Evolutionary conservation across 2,113 vertebrate species (phyloP).

Genomic region (Limnothrissa miodon): DNA sequence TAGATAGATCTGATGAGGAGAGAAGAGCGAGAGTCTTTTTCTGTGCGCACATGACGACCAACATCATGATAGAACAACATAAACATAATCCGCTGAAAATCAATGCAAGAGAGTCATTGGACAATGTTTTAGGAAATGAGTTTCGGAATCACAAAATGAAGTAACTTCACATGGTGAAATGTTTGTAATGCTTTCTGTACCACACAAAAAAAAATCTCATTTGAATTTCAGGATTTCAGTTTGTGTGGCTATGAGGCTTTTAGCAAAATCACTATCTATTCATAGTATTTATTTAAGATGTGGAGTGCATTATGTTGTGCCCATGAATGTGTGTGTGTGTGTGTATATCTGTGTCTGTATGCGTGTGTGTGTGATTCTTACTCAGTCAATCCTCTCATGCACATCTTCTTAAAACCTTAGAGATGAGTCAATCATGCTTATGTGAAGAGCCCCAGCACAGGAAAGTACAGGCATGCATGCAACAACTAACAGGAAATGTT

Average conservation of each 20-base stretch:
- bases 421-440: background rate
- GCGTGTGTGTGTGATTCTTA: conserved; percentile 29
- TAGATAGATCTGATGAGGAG: background rate
- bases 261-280: conserved; percentile 53
- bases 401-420: background rate
- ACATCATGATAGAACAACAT: conserved; percentile 45
- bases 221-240: conserved; percentile 68
- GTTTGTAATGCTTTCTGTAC: no score
- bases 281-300: conserved; percentile 51
- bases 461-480: background rate
- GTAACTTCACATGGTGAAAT: conserved; percentile 54
- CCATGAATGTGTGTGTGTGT: conserved; percentile 25
- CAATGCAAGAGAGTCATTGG: conserved; percentile 52
- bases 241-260: conserved; percentile 48
- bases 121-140: conserved; percentile 42
- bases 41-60: conserved; percentile 24
- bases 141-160: conserved; percentile 48
- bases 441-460: background rate
- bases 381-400: background rate
- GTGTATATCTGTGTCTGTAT: no score
- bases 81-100: conserved; percentile 53
- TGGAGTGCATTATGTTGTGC: background rate
- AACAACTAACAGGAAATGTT: background rate
- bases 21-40: background rate
- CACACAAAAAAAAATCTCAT: conserved; percentile 43